phyloP scores from a whole-genome alignment of 2,797 vertebrate genomes.

The Lepus oiostolus region DNA sequence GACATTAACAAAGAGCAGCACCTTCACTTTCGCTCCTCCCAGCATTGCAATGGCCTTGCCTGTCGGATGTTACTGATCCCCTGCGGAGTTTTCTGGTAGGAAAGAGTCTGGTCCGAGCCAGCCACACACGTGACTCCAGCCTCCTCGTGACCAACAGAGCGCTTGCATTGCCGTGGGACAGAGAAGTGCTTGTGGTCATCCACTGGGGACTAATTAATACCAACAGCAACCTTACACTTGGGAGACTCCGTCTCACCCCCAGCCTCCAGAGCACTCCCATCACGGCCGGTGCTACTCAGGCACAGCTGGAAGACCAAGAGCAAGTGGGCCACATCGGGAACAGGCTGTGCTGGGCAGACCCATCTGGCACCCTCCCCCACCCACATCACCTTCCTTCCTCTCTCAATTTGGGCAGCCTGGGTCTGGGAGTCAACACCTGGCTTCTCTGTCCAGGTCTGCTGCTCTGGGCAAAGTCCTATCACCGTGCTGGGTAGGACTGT shows the following conservation, averaged over 20 bases:
- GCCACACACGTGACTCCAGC: not conserved
- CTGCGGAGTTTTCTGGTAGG: not conserved
- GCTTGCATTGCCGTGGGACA: not conserved
- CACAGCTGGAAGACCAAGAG: not conserved
- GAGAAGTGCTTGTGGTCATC: not conserved
- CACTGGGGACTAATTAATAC: not conserved
- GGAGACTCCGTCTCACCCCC: not conserved
- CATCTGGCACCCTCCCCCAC: not conserved
- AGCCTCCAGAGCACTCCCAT: fast-evolving
- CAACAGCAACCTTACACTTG: not conserved
- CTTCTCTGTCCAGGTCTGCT: not conserved
- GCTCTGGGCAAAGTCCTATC: not conserved
- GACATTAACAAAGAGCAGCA: not conserved
- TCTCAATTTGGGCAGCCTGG: not conserved
- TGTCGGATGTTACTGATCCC: not conserved
- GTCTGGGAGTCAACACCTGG: not conserved
- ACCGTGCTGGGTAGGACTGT: not conserved
- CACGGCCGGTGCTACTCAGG: conserved; percentile 10
- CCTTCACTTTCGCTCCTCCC: not conserved
- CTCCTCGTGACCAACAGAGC: not conserved
- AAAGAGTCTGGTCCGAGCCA: not conserved
- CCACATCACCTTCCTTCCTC: not conserved
- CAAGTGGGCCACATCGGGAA: not conserved
- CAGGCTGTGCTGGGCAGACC: not conserved
- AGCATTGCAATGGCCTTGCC: not conserved